Evolutionary conservation across 2,888 invertebrate species (phyloP), one percentile per base, ranked within the genome.

Genomic region (Idaea dimidiata): DNA sequence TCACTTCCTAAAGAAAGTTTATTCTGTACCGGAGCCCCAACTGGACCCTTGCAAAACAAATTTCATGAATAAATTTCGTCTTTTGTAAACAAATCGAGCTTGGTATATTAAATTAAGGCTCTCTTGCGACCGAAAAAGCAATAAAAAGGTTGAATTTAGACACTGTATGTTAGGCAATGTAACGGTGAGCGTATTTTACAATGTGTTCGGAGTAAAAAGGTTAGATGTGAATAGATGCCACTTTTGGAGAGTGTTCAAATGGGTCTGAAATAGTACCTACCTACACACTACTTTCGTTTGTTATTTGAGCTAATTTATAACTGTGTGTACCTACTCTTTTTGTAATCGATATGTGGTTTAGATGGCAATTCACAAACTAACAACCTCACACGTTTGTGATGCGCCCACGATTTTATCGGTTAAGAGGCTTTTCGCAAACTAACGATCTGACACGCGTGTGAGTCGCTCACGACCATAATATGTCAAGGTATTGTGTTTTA

Each of bases 31-130:
- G 76, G 65, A 17, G 74, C 76, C 74, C 68, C 63, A 66, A 57
- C 73, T 78, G 83, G 84, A 80, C 87, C 87, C 84, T 82, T 76
- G 74, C 79, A 86, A 87, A 89, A 90, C 88, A 89, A 91, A 90
- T 88, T 91, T 91, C 90, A 90, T 91, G 91, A 91, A 91, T 91
- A 91, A 88, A 89, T 90, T 91, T 89, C 70, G 89, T 88, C 87
- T 86, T 91, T 91, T 88, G 90, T 89, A 91, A 91, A 91, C 89
- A 91, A 90, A 91, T 91, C 89, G 89, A 86, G 85, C 86, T 73
- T 77, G 82, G 82, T 81, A 86, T 89, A 90, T 90, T 89, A 89
- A 88, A 89, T 90, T 89, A 90, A 83, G 84, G 85, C 75, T 73
- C 83, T 81, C 81, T 78, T 76, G 83, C 74, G 83, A 83, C 81